phyloP scores from a whole-genome alignment of 2,888 invertebrate species.

The Tenthredo mesomela region DNA sequence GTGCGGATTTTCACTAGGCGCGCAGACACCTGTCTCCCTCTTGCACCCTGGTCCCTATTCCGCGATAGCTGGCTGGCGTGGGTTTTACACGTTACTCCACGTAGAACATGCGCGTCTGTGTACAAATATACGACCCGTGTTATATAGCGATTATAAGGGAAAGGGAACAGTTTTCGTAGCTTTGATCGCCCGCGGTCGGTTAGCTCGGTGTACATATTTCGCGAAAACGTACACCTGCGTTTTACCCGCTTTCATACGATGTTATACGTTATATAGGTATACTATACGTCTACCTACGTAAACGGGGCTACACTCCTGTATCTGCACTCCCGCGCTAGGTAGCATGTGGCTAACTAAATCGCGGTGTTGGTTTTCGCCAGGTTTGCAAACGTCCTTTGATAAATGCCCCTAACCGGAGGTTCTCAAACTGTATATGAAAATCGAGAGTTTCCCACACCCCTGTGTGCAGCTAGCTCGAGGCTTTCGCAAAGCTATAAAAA shows the following conservation, averaged over 20 bases:
- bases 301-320: background rate
- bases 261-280: background rate
- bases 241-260: constrained; percentile 8
- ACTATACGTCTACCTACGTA: background rate
- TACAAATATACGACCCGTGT: background rate
- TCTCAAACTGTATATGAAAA: background rate
- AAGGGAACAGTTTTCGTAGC: constrained; percentile 36
- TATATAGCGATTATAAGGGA: constrained; percentile 6
- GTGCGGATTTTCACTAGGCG: constrained; percentile 11
- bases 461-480: no score
- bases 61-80: background rate
- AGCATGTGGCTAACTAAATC: constrained; percentile 48
- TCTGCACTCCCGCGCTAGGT: background rate
- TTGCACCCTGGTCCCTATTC: background rate
- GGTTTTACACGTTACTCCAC: background rate
- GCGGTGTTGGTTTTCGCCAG: constrained; percentile 42
- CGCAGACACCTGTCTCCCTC: background rate
- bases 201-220: background rate
- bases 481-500: background rate
- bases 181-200: constrained; percentile 39
- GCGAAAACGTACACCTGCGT: constrained; percentile 21
- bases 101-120: background rate
- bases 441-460: background rate
- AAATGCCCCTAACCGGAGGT: constrained; percentile 32
- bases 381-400: constrained; percentile 46